phyloP scores from a whole-genome alignment of 2,113 vertebrate genomes.

The Antechinus flavipes region DNA sequence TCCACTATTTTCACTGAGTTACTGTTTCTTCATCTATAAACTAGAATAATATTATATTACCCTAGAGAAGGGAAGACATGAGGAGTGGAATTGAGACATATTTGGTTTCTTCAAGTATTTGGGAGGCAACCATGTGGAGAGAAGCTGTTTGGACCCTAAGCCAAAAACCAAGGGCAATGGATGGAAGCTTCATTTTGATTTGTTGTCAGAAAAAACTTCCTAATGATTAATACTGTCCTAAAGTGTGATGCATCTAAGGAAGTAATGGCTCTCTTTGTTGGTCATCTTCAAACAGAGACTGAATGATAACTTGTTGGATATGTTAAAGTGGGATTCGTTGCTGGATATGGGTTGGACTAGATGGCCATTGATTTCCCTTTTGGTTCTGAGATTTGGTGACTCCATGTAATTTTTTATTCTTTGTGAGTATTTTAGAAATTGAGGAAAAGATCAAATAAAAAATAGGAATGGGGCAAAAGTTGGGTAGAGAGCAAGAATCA shows the following conservation, averaged over 20 bases:
- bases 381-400: not conserved
- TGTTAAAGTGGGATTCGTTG: not conserved
- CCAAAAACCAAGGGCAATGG: not conserved
- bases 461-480: not conserved
- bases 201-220: not conserved
- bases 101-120: not conserved
- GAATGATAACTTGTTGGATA: not conserved
- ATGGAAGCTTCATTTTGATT: not conserved
- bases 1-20: not conserved
- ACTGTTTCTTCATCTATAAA: not conserved
- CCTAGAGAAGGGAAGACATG: not conserved
- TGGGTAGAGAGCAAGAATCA: not conserved
- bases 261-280: not conserved
- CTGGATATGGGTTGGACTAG: no score
- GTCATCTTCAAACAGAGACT: not conserved
- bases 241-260: not conserved
- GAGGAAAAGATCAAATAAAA: not conserved
- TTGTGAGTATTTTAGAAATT: not conserved
- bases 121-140: not conserved
- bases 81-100: not conserved
- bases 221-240: not conserved
- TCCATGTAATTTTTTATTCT: not conserved
- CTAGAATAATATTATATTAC: not conserved
- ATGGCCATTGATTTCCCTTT: not conserved
- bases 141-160: not conserved